Percentiles rank a stretch among this genome's conserved stretches.
These are phyloP conservation scores for Drosophila meridionalis DNA, from an alignment of 2,888 invertebrate species.

Conservation along the genomic window DNA sequence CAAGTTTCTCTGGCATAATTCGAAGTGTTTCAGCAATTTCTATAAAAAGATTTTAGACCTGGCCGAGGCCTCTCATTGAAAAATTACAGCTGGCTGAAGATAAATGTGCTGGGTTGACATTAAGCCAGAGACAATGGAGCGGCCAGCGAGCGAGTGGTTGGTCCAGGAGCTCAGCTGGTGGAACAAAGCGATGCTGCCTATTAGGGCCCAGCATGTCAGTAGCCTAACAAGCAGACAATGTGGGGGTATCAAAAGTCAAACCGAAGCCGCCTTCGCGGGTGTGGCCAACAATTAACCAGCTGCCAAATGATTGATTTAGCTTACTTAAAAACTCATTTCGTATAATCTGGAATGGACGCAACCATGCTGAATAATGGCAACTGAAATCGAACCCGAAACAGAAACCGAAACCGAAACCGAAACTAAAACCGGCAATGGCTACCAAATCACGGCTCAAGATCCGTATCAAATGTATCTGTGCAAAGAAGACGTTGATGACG, in stretches of 20 bases:
- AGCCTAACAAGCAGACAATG: constrained; percentile 59
- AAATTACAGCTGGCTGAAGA: constrained; percentile 38
- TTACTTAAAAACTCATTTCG: constrained; percentile 74
- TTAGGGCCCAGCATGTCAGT: constrained; percentile 50
- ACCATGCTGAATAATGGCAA: constrained; percentile 28
- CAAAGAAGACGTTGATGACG: constrained; percentile 25
- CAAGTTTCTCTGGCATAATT: constrained; percentile 32
- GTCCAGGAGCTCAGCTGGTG: constrained; percentile 50
- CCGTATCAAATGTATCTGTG: constrained; percentile 51
- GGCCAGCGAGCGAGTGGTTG: constrained; percentile 21
- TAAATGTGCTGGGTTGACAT: constrained; percentile 56
- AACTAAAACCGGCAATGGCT: constrained; percentile 31
- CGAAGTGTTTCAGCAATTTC: constrained; percentile 36
- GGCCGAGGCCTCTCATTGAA: constrained; percentile 26
- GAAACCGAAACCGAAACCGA: constrained; percentile 14
- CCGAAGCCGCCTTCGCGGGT: constrained; percentile 45
- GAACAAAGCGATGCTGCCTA: constrained; percentile 38
- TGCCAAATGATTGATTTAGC: constrained; percentile 76
- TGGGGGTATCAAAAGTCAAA: constrained; percentile 37
- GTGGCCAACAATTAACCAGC: constrained; percentile 65
- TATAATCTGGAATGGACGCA: constrained; percentile 63
- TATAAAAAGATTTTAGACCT: constrained; percentile 23
- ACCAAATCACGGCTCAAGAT: constrained; percentile 42
- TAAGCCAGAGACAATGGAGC: constrained; percentile 58
- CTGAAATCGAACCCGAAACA: constrained; percentile 28